phyloP scores from a whole-genome alignment of 2,888 invertebrate genomes.

The Colletes collaris region DNA sequence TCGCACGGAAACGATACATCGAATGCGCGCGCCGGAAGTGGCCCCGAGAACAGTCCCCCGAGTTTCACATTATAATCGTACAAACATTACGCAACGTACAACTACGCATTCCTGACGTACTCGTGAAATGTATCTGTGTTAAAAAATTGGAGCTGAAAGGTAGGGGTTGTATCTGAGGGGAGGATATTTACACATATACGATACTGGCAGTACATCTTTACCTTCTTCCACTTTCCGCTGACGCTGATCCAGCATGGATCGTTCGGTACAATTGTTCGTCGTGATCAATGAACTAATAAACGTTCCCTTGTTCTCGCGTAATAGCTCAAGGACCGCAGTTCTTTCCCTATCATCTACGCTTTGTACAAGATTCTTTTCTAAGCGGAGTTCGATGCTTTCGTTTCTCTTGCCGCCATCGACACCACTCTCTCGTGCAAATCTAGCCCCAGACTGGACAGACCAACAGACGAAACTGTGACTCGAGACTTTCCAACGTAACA shows the following conservation, averaged over 20 bases:
- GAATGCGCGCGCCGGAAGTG: constrained; percentile 31
- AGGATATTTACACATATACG: constrained; percentile 78
- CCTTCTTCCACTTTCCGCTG: constrained; percentile 37
- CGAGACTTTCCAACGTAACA: too few relatives aligned
- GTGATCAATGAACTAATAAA: constrained; percentile 45
- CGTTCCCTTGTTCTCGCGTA: constrained; percentile 14
- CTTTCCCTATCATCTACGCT: constrained; percentile 27
- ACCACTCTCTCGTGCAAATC: background rate
- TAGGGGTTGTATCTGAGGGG: constrained; percentile 33
- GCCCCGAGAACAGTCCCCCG: constrained; percentile 17
- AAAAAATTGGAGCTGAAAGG: constrained; percentile 39
- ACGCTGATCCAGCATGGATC: constrained; percentile 17
- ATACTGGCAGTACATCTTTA: constrained; percentile 78
- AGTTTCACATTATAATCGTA: constrained; percentile 36
- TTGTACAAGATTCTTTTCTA: constrained; percentile 37
- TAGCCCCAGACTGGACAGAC: background rate
- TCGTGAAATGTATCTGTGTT: constrained; percentile 57
- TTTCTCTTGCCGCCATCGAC: constrained; percentile 18
- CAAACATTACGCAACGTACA: constrained; percentile 66
- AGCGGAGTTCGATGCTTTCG: constrained; percentile 26
- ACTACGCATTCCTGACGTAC: constrained; percentile 50
- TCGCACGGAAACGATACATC: constrained; percentile 35
- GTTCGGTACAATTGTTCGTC: constrained; percentile 28
- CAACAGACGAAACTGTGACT: background rate
- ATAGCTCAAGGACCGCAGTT: background rate